These are phyloP conservation scores for Tinamus guttatus DNA, from an alignment of 2,113 vertebrate species.

Conservation along the genomic window DNA sequence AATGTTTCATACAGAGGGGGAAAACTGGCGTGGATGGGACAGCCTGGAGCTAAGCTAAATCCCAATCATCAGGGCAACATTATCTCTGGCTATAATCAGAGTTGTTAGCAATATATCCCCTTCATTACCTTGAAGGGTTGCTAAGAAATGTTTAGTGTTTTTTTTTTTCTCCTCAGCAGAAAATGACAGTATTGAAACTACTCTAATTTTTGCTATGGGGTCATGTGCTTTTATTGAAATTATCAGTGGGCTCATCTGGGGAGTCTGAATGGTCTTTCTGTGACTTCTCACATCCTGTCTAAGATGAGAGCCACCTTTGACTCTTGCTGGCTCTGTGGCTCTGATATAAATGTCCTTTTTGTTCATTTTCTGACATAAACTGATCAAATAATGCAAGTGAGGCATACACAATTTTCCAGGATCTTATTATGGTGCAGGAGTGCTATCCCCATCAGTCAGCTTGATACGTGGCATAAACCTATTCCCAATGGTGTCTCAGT, in stretches of 20 bases:
- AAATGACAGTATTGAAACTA: not conserved
- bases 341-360: not conserved
- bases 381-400: not conserved
- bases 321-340: not conserved
- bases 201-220: not conserved
- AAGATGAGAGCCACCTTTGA: not conserved
- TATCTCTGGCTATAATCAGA: not conserved
- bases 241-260: not conserved
- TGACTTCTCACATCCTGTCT: not conserved
- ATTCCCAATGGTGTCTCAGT: not conserved
- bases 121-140: not conserved
- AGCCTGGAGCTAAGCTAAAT: not conserved
- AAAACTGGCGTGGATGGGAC: not conserved
- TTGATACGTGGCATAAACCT: slow-evolving; percentile 10
- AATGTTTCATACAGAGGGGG: not conserved
- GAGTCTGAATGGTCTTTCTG: not conserved
- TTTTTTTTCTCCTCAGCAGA: not conserved
- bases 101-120: not conserved
- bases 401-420: not conserved
- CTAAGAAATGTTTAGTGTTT: not conserved
- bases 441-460: not conserved
- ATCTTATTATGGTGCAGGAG: not conserved
- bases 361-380: not conserved
- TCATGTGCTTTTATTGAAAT: accelerated
- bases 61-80: accelerated